Conservation (phyloP, 2,113 vertebrate genomes). For the Actenoides lindsayi region DNA sequence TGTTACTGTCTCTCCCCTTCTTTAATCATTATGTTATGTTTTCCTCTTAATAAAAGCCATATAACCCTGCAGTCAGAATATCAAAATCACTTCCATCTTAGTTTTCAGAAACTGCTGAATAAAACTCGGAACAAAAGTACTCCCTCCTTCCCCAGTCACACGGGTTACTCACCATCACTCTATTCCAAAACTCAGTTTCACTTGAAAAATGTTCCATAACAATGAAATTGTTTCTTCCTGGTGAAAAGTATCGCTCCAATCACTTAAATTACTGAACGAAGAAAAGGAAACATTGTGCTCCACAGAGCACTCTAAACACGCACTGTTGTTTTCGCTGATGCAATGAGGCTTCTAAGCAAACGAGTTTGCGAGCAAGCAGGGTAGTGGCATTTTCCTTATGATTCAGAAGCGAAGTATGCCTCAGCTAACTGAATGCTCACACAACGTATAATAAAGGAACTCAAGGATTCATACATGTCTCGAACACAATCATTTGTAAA, state of each 20-base stretch:
- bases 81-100: conserved; percentile 65
- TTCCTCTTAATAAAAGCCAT: conserved; percentile 62
- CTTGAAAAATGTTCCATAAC: conserved; percentile 70
- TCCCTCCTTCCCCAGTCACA: conserved; percentile 45
- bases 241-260: conserved; percentile 43
- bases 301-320: conserved; percentile 39
- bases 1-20: conserved; percentile 26
- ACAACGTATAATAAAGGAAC: conserved; percentile 70
- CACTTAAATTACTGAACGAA: conserved; percentile 53
- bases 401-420: conserved; percentile 76
- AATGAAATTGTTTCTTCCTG: conserved; percentile 50
- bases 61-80: conserved; percentile 28
- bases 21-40: conserved; percentile 44
- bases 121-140: conserved; percentile 40
- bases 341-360: conserved; percentile 68
- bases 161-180: conserved; percentile 76
- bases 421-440: conserved; percentile 67
- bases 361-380: conserved; percentile 66
- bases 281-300: conserved; percentile 59
- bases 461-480: conserved; percentile 55
- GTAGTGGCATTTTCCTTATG: conserved; percentile 75
- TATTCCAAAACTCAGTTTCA: conserved; percentile 74
- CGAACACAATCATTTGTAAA: conserved; percentile 60
- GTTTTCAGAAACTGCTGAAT: conserved; percentile 65
- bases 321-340: conserved; percentile 40